Conservation (phyloP, 2,113 vertebrate species). For the Aramus guarauna region DNA sequence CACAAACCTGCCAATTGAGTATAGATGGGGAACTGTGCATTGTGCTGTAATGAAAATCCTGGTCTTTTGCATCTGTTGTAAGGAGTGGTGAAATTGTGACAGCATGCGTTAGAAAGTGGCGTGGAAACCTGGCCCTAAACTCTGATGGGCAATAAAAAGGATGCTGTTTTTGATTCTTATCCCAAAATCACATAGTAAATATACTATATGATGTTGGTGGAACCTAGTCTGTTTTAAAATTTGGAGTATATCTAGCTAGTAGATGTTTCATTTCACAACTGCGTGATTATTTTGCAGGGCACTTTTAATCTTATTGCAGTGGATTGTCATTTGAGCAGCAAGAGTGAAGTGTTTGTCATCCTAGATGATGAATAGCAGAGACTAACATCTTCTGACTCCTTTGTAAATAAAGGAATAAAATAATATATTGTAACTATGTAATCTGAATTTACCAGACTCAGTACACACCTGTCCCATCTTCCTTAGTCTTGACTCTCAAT, state of each 20-base stretch:
- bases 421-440: accelerated
- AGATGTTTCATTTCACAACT: background rate
- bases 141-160: background rate
- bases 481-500: background rate
- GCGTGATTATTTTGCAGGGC: background rate
- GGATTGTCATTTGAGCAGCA: background rate
- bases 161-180: background rate
- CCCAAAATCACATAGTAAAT: background rate
- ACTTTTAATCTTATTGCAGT: background rate
- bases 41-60: background rate
- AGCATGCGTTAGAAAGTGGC: background rate
- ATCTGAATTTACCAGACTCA: background rate
- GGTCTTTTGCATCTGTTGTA: background rate
- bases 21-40: background rate
- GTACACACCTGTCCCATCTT: background rate
- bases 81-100: background rate
- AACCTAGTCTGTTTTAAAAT: background rate
- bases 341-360: background rate
- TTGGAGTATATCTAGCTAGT: background rate
- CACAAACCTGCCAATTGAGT: background rate
- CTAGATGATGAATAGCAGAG: background rate
- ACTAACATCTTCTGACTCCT: background rate
- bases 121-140: background rate
- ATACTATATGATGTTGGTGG: background rate
- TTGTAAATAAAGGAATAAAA: background rate